Evolutionary conservation across 2,888 invertebrate species (phyloP).

Genomic region (Seira sanloemensis): DNA sequence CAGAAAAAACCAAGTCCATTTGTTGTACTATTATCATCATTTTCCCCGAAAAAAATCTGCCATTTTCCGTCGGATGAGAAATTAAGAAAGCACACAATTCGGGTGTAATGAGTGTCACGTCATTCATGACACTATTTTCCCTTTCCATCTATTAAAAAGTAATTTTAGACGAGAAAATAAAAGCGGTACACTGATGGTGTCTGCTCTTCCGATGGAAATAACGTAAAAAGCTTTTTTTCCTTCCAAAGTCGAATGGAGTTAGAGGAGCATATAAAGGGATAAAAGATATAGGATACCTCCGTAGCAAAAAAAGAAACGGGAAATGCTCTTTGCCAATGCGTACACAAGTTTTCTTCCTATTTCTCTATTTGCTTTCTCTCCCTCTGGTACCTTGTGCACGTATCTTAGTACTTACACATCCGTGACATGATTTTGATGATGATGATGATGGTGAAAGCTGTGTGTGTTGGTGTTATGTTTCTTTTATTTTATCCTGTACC

Average conservation of each 20-base stretch:
- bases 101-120: not conserved
- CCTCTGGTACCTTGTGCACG: not conserved
- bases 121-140: not conserved
- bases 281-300: not conserved
- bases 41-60: too few relatives aligned
- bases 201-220: not conserved
- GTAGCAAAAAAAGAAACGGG: not conserved
- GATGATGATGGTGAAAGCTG: not conserved
- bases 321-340: not conserved
- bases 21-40: not conserved
- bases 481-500: not conserved
- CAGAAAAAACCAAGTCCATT: not conserved
- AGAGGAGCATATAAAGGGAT: not conserved
- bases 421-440: conserved; percentile 4
- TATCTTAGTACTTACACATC: not conserved
- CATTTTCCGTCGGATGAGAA: not conserved
- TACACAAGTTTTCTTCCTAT: not conserved
- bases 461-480: not conserved
- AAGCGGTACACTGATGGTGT: not conserved
- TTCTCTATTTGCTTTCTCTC: not conserved
- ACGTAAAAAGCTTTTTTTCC: not conserved
- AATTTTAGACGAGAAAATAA: not conserved
- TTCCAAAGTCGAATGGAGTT: not conserved
- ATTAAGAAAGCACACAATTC: not conserved
- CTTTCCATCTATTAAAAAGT: not conserved